Evolutionary conservation across 2,797 vertebrate genomes (phyloP), one percentile per base, ranked within the genome.

Genomic region (Netta rufina): DNA sequence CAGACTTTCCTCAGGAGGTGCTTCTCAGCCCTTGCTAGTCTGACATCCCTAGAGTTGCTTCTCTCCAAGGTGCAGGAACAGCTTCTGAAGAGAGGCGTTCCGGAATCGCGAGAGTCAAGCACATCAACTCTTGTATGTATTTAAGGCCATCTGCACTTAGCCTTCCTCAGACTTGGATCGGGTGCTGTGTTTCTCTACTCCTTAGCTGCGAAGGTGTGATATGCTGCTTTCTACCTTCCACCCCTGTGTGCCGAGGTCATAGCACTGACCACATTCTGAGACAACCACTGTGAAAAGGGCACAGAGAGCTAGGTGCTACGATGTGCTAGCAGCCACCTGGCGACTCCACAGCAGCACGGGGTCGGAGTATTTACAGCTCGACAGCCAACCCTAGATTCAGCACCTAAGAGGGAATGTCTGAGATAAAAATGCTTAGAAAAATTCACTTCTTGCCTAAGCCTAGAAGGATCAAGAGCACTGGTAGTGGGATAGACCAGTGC

Each of bases 1-100:
- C 4, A 0, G 28, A 58, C 72, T 69, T 71, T 13, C 45, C 71
- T 60, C 81, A 33, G 67, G 71, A 87, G 60, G 18, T 70, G 66
- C 71, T 94, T 80, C 78, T 67, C 0, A 3, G 72, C 92, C 86
- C 69, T 90, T 76, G 19, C 80, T 86, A 73, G 62, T 47, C 67
- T 92, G 84, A 80, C 65, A 83, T 62, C 65, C 81, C 84, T 80
- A 69, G 65, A 94, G 81, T 8, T 83, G 78, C 89, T 93, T 47
- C 75, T 94, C 92, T 92, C 86, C 89, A 38, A 95, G 95, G 92
- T 87, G 92, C 94, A 93, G 93, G 88, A 89, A 87, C 71, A 74
- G 84, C 84, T 82, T 45, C 87, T 32, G 39, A 67, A 80, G 77
- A 56, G 38, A 79, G 69, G 84, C 1, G 0, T 49, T 87, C 71